Percentiles rank a stretch among this genome's conserved stretches.
phyloP scores from a whole-genome alignment of 2,888 invertebrate genomes.

The Apotomis capreana region DNA sequence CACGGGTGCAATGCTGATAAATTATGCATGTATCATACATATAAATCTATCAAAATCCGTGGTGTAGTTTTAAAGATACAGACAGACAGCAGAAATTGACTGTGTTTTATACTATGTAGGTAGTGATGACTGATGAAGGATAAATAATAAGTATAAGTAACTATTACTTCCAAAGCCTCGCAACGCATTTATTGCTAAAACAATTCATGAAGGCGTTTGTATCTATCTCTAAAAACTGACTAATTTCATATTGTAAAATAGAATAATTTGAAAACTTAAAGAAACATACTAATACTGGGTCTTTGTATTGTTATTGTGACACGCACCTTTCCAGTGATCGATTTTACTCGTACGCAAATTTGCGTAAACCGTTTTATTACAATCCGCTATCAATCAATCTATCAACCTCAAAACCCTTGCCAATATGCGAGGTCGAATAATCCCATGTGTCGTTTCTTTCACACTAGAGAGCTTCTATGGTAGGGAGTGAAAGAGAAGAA shows the following conservation, averaged over 20 bases:
- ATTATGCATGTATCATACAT: too few relatives aligned
- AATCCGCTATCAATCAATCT: constrained; percentile 63
- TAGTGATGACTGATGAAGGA: too few relatives aligned
- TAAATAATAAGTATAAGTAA: too few relatives aligned
- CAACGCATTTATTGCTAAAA: background rate
- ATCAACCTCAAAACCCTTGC: constrained; percentile 58
- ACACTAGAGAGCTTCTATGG: constrained; percentile 14
- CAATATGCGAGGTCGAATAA: constrained; percentile 53
- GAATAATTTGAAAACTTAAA: too few relatives aligned
- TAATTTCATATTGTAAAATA: too few relatives aligned
- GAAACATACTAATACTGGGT: too few relatives aligned
- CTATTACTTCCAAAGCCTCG: background rate
- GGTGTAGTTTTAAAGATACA: too few relatives aligned
- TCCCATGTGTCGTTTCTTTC: constrained; percentile 45
- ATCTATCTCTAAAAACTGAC: background rate
- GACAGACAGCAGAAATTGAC: too few relatives aligned
- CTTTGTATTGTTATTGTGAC: background rate
- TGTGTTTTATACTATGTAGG: too few relatives aligned
- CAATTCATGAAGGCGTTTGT: constrained; percentile 1
- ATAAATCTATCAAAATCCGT: too few relatives aligned
- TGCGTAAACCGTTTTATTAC: constrained; percentile 62
- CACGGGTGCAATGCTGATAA: too few relatives aligned
- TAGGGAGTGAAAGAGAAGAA: constrained; percentile 6
- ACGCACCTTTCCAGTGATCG: constrained; percentile 48
- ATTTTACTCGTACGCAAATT: constrained; percentile 57